Evolutionary conservation across 2,888 invertebrate genomes (phyloP), one percentile per base, ranked within the genome.

Genomic region (Shargacucullia verbasci): DNA sequence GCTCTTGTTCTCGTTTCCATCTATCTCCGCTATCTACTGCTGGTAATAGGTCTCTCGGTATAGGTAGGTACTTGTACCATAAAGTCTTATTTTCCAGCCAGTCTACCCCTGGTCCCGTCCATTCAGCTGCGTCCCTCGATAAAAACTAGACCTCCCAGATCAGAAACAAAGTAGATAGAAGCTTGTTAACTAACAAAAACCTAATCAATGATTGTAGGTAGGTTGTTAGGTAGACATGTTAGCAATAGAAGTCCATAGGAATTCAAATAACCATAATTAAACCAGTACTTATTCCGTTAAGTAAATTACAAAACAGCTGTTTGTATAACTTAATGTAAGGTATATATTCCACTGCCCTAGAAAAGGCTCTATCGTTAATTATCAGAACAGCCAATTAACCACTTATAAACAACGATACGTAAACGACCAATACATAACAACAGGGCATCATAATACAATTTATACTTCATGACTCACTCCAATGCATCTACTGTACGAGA

Each of bases 251-350:
- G 55, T 54, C 40, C 2, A 12, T 12, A 35, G 15, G 12, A 39
- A 45, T 55, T 45, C 15, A 50, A 53, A 43, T 57, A 46, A 29
- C 44, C 29, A 31, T 38, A 9, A 64, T 62, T 54, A 39, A 61
- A 50, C 29, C 13, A 6, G 1, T 13, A 37, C 13, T 31, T 47
- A 8, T 9, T 49, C 15, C 37, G n/a, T 48, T 43, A 64, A 41
- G 34, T 52, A 50, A 56, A 70, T 59, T 65, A 50, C 45, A 41
- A 59, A 61, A 59, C 59, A 64, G 59, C 57, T 58, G 49, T 66
- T 57, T 52, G 14, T 60, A 60, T 45, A 56, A 70, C 48, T 67
- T 70, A 62, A 70, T 73, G 59, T 47, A 41, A 60, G 10, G 20
- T 13, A 12, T 38, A 58, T 67, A 56, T 54, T 59, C 54, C 43